Percentiles rank a stretch among this genome's conserved stretches.
Conservation (phyloP, 2,888 invertebrate genomes). For the Trissolcus japonicus region DNA sequence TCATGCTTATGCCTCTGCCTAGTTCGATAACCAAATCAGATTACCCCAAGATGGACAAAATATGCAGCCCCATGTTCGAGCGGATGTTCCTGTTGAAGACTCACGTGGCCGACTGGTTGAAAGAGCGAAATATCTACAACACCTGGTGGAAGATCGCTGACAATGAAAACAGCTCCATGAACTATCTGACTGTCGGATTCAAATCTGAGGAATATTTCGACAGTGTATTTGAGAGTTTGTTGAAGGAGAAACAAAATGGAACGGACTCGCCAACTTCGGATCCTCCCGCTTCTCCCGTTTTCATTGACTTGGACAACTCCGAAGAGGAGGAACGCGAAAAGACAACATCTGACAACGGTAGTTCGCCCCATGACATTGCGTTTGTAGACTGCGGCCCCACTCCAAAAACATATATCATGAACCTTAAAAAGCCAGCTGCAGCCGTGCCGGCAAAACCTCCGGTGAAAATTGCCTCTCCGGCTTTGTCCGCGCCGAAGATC, state of each 20-base stretch:
- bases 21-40: slow-evolving; percentile 59
- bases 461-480: background rate
- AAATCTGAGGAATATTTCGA: slow-evolving; percentile 28
- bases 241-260: slow-evolving; percentile 3
- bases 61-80: slow-evolving; percentile 69
- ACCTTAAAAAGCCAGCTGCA: slow-evolving; percentile 3
- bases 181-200: slow-evolving; percentile 56
- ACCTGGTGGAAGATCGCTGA: slow-evolving; percentile 66
- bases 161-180: slow-evolving; percentile 34
- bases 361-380: slow-evolving; percentile 52
- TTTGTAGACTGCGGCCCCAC: slow-evolving; percentile 70
- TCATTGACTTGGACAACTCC: slow-evolving; percentile 27
- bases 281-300: slow-evolving; percentile 17
- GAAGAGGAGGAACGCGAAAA: slow-evolving; percentile 33
- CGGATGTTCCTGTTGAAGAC: slow-evolving; percentile 64
- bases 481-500: slow-evolving; percentile 53
- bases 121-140: slow-evolving; percentile 56
- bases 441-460: background rate
- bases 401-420: slow-evolving; percentile 20
- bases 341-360: slow-evolving; percentile 41
- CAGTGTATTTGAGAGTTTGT: background rate
- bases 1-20: slow-evolving; percentile 72
- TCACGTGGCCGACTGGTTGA: slow-evolving; percentile 71
- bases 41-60: slow-evolving; percentile 62
- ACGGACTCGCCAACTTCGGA: background rate